phyloP scores from a whole-genome alignment of 2,113 vertebrate genomes.

The Junco hyemalis region DNA sequence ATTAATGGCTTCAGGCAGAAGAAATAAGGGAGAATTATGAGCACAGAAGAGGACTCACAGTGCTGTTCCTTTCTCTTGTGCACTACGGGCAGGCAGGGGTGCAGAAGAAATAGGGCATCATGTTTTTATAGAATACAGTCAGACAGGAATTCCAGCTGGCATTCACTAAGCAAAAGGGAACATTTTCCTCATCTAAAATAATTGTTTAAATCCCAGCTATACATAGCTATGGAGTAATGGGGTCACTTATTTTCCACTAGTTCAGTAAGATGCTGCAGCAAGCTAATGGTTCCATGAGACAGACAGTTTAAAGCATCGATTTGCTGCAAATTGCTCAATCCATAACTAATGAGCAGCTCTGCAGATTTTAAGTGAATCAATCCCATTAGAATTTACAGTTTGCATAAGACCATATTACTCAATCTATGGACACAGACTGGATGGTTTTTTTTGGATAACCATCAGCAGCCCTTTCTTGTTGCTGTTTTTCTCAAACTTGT shows the following conservation, averaged over 20 bases:
- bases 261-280: background rate
- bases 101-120: background rate
- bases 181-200: background rate
- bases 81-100: background rate
- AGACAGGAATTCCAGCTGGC: background rate
- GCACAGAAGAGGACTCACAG: background rate
- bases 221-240: background rate
- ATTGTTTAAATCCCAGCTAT: background rate
- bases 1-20: conserved; percentile 27
- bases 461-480: background rate
- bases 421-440: background rate
- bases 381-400: conserved; percentile 39
- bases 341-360: conserved; percentile 25
- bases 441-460: background rate
- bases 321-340: conserved; percentile 39
- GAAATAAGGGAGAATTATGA: background rate
- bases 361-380: conserved; percentile 8
- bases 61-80: background rate
- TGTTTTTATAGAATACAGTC: background rate
- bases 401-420: background rate
- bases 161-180: background rate
- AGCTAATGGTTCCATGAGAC: conserved; percentile 9
- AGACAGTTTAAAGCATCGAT: background rate
- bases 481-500: background rate
- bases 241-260: conserved; percentile 13